These are phyloP conservation scores for Matsumyia berberina DNA, from an alignment of 2,888 invertebrate genomes.

Conservation along the genomic window DNA sequence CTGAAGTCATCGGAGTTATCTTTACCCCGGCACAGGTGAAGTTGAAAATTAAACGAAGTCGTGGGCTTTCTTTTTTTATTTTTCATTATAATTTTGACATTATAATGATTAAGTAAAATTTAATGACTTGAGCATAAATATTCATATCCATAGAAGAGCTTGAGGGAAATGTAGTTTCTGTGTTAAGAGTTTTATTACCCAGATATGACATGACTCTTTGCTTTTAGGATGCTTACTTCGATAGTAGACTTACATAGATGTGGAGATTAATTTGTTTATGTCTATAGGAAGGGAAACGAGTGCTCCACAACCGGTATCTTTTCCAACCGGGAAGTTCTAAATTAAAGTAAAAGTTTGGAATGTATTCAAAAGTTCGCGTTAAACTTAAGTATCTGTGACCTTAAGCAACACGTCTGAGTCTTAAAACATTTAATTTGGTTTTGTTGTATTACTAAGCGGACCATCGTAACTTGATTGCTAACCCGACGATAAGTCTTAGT, in stretches of 20 bases:
- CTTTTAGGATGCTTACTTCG: background rate
- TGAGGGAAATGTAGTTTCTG: slow-evolving; percentile 1
- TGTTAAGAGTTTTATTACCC: background rate
- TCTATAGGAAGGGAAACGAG: background rate
- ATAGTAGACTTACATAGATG: background rate
- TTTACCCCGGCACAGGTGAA: slow-evolving; percentile 25
- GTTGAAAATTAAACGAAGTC: slow-evolving; percentile 21
- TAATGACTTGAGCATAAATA: slow-evolving; percentile 21
- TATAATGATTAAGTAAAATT: slow-evolving; percentile 21
- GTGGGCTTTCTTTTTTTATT: slow-evolving; percentile 35
- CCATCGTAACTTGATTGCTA: no score
- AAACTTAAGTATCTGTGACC: background rate
- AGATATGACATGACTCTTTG: slow-evolving; percentile 2
- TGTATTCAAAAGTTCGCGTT: background rate
- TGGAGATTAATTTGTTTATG: background rate
- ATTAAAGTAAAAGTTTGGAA: background rate
- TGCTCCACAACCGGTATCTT: background rate
- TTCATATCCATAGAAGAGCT: background rate
- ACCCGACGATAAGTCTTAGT: no score
- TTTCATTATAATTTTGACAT: slow-evolving; percentile 14
- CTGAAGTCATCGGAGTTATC: slow-evolving; percentile 3
- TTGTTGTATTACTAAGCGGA: no score
- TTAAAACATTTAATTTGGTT: no score
- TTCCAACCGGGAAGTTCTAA: no score
- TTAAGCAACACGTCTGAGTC: no score